Evolutionary conservation across 2,888 invertebrate species (phyloP).

Genomic region (Tinea semifulvella): DNA sequence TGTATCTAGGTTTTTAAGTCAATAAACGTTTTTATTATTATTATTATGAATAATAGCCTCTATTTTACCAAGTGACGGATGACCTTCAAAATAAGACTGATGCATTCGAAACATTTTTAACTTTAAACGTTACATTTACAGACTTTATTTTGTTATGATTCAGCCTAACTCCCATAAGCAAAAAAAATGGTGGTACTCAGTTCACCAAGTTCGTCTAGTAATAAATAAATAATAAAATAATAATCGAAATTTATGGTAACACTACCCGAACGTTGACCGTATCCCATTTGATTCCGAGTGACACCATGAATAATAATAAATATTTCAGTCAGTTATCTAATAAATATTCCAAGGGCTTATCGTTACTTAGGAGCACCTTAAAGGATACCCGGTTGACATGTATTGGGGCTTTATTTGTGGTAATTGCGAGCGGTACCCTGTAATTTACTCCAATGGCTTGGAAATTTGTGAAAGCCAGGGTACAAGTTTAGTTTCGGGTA

Average conservation of each 20-base stretch:
- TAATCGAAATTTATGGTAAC: conserved; percentile 1
- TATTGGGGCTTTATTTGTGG: conserved; percentile 9
- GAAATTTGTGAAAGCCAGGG: conserved; percentile 2
- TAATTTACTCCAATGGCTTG: conserved; percentile 8
- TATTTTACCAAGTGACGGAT: too few relatives aligned
- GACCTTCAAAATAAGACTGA: too few relatives aligned
- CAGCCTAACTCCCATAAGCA: too few relatives aligned
- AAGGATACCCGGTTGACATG: conserved; percentile 16
- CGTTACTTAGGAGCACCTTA: conserved; percentile 17
- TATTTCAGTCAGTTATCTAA: conserved; percentile 24
- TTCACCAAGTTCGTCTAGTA: too few relatives aligned
- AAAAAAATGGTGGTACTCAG: too few relatives aligned
- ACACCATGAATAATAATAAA: conserved; percentile 20
- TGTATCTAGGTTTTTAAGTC: too few relatives aligned
- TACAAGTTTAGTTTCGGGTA: conserved; percentile 6
- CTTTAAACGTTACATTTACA: too few relatives aligned
- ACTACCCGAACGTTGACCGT: conserved; percentile 9
- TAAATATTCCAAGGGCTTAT: conserved; percentile 24
- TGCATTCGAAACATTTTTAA: too few relatives aligned
- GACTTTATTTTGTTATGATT: too few relatives aligned
- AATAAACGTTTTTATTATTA: too few relatives aligned
- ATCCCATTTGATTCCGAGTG: conserved; percentile 1
- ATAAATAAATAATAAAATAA: not conserved
- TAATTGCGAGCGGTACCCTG: conserved; percentile 1
- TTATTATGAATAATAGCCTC: too few relatives aligned